Evolutionary conservation across 2,888 invertebrate species (phyloP), one percentile per base, ranked within the genome.

Genomic region (Stegana nigrithorax): DNA sequence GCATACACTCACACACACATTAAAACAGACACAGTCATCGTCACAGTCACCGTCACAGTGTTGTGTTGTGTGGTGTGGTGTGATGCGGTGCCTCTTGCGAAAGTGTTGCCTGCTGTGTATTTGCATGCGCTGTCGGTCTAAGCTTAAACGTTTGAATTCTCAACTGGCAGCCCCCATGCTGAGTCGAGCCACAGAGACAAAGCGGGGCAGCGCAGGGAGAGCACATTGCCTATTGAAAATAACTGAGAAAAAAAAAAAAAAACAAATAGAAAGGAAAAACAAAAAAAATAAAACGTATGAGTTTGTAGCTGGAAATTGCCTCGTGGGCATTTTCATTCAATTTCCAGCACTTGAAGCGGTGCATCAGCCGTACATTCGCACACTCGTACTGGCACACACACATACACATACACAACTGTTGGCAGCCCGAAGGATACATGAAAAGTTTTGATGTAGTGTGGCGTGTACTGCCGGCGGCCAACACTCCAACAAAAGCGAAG

Each of bases 121-220:
- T 79, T 76, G 75, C 80, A 76, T 77, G 70, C 78, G 78, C 68
- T 77, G n/a, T n/a, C n/a, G n/a, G n/a, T n/a, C n/a, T n/a, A n/a
- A n/a, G n/a, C n/a, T n/a, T n/a, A n/a, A 39, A 39, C n/a, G 39
- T 39, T 39, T 17, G 39, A 39, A 17, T 39, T 39, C n/a, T 39
- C 36, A 36, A 5, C 7, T 10, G 17, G 14, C 14, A 39, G 39
- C 6, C n/a, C 39, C 39, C 39, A 39, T 14, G n/a, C n/a, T n/a
- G 39, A 39, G 39, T n/a, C 39, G 14, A 17, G 6, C 10, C 10
- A 8, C 10, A 3, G 10, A 10, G 5, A 6, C n/a, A n/a, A 17
- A 5, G 17, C 6, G 14, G 47, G 25, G 47, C 42, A 42, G 17
- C 8, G 42, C 25, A 47, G 7, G 5, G 47, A 25, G 10, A 21